phyloP scores from a whole-genome alignment of 2,888 invertebrate species.

The Pristionchus entomophagus region DNA sequence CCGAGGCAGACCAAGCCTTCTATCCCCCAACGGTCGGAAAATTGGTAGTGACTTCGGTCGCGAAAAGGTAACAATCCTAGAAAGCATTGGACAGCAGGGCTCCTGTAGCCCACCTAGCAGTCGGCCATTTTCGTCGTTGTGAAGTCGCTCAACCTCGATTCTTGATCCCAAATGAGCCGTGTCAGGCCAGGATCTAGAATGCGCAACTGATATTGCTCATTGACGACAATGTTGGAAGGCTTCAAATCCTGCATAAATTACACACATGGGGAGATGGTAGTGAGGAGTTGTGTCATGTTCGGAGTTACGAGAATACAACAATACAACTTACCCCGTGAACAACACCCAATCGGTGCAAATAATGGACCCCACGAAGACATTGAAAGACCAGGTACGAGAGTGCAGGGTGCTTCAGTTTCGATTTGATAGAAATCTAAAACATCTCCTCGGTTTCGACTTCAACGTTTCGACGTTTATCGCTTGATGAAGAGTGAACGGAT shows the following conservation, averaged over 20 bases:
- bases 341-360: neutral
- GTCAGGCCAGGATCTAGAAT: neutral
- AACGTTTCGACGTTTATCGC: neutral
- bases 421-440: neutral
- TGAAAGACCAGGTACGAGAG: neutral
- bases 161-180: neutral
- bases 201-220: neutral
- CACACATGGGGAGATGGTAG: no score
- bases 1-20: no score
- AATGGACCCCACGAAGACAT: neutral
- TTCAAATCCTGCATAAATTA: neutral
- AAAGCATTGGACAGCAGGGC: neutral
- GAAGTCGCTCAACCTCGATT: neutral
- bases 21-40: neutral
- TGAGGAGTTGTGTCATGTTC: no score
- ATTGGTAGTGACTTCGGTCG: neutral
- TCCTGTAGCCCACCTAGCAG: neutral
- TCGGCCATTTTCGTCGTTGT: neutral
- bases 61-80: neutral
- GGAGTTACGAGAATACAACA: no score
- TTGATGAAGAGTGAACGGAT: neutral
- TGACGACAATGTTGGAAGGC: neutral
- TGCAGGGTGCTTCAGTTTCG: neutral
- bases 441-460: neutral
- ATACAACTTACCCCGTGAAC: neutral